Evolutionary conservation across 2,797 vertebrate genomes (phyloP), one percentile per base, ranked within the genome.

Genomic region (Numenius phaeopus): DNA sequence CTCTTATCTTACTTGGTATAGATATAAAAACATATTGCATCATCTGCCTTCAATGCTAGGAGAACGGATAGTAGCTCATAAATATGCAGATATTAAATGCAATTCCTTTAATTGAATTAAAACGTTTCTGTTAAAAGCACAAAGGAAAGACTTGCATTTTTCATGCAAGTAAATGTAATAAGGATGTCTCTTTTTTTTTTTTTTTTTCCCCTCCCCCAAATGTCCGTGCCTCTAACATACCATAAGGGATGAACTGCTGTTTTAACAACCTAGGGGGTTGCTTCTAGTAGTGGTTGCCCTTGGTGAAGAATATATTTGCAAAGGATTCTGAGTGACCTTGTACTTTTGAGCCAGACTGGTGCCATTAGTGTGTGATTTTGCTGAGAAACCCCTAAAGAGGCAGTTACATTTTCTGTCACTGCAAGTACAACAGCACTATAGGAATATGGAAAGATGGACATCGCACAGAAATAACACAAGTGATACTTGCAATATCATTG

Each of bases 241-340:
- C 46, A 8, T 19, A 50, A 92, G 47, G 73, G 39, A 66, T 61
- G 16, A 58, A 47, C 40, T 72, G 40, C 80, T 90, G 9, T 84
- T 90, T 91, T 65, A 69, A 67, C 59, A 77, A 46, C 44, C 26
- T 58, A 39, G 83, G 58, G 50, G 27, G 55, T 11, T 89, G 54
- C 65, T 91, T 69, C 76, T 90, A 34, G 59, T 72, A 77, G 44
- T 5, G 9, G 71, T 88, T 92, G 83, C 69, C 89, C 87, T 94
- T 93, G 76, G 77, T 94, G 76, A 83, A 96, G 89, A 95, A 72
- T 77, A 47, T 34, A 83, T 78, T 78, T 77, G 75, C 54, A 40
- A 80, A 90, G 93, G 30, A 65, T 82, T 83, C 34, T 50, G 71
- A 58, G 62, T 37, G 90, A 94, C 97, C 89, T 95, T 89, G 93